Evolutionary conservation across 92 coral and sea anemone genomes (phyloP).

Genomic region (Porites rus): DNA sequence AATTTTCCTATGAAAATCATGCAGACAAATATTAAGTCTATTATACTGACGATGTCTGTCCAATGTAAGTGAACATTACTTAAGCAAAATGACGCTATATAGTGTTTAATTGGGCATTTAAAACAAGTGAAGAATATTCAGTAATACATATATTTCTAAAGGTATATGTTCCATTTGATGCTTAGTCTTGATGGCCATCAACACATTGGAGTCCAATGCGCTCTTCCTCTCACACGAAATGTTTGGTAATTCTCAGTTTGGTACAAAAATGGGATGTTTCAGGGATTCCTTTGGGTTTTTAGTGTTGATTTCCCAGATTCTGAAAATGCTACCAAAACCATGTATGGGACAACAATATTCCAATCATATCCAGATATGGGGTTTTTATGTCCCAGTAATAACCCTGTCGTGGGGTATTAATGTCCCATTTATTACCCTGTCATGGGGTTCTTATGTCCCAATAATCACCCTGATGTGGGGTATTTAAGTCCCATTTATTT

Average conservation of each 20-base stretch:
- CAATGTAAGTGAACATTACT: too few species aligned
- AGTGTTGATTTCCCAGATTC: slow-evolving; percentile 24
- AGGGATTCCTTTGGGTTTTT: slow-evolving; percentile 28
- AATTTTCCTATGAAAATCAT: too few species aligned
- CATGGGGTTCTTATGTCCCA: slow-evolving; percentile 26
- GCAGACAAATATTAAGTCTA: too few species aligned
- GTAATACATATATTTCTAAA: too few species aligned
- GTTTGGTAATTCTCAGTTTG: slow-evolving; percentile 27
- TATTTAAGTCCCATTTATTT: neutral
- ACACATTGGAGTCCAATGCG: too few species aligned
- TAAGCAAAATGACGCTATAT: too few species aligned
- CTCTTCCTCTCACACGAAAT: slow-evolving; percentile 6
- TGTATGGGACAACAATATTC: slow-evolving; percentile 21
- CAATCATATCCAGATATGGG: neutral
- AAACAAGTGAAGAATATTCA: too few species aligned
- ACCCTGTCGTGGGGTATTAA: slow-evolving; percentile 6
- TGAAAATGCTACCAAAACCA: slow-evolving; percentile 32
- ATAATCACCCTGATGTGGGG: neutral
- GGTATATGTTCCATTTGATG: too few species aligned
- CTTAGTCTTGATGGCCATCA: too few species aligned
- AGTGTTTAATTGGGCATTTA: too few species aligned
- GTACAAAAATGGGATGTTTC: slow-evolving; percentile 17
- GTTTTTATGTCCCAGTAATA: slow-evolving; percentile 7
- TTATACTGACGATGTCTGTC: too few species aligned
- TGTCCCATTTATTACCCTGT: slow-evolving; percentile 11